These are phyloP conservation scores for Struthio camelus DNA, from an alignment of 2,113 vertebrate genomes.

Conservation along the genomic window DNA sequence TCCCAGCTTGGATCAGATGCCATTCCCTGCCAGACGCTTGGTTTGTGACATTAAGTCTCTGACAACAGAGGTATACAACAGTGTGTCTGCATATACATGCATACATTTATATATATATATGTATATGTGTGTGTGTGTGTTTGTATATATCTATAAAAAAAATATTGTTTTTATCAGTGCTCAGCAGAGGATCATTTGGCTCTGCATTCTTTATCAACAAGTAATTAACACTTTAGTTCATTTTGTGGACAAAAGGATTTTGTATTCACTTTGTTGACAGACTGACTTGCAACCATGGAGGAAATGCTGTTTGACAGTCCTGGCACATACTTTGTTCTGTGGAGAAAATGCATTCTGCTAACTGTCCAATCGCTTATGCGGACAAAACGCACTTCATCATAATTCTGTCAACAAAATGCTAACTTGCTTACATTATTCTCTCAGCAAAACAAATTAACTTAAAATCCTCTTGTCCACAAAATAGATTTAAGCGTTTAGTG, in stretches of 20 bases:
- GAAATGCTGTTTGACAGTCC: slow-evolving; percentile 64
- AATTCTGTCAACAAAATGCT: slow-evolving; percentile 78
- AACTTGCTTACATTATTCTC: slow-evolving; percentile 76
- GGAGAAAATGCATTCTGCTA: slow-evolving; percentile 59
- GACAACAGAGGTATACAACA: background rate
- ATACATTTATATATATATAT: no score
- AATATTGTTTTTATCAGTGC: slow-evolving; percentile 45
- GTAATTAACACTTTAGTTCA: slow-evolving; percentile 66
- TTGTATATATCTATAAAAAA: background rate
- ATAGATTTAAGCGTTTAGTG: slow-evolving; percentile 71
- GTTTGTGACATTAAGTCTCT: background rate
- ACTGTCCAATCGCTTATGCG: slow-evolving; percentile 71
- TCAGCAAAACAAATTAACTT: slow-evolving; percentile 77
- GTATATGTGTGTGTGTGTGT: background rate
- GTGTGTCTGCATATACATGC: background rate
- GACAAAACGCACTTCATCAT: slow-evolving; percentile 76
- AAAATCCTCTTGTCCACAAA: slow-evolving; percentile 76
- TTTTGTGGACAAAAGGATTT: slow-evolving; percentile 64
- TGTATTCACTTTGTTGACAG: slow-evolving; percentile 62
- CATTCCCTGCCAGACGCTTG: background rate
- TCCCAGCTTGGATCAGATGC: background rate
- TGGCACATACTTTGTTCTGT: slow-evolving; percentile 40
- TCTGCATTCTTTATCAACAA: slow-evolving; percentile 11
- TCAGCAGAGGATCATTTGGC: slow-evolving; percentile 58
- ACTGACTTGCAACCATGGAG: slow-evolving; percentile 47